These are phyloP conservation scores for Nyctibius bracteatus DNA, from an alignment of 2,113 vertebrate genomes.

Conservation along the genomic window DNA sequence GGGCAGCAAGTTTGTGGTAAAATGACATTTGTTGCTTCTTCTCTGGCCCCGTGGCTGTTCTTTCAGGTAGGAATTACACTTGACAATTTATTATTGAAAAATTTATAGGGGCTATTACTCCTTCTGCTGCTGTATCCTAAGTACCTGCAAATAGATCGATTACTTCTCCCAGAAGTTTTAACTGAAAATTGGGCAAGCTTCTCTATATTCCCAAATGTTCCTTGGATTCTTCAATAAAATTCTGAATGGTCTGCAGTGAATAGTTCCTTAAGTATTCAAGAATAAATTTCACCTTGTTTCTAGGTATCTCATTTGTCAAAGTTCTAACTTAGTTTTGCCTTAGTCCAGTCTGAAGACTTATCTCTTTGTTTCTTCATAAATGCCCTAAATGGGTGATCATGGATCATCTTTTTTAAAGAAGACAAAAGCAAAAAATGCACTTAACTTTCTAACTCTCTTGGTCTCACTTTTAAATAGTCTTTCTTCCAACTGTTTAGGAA, in stretches of 20 bases:
- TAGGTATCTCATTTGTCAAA: neutral
- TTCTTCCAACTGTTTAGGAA: neutral
- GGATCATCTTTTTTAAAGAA: neutral
- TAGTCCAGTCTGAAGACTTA: neutral
- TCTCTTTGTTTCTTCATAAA: neutral
- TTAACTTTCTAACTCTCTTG: neutral
- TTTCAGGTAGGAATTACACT: neutral
- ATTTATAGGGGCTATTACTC: neutral
- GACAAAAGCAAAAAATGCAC: neutral
- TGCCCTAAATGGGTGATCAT: neutral
- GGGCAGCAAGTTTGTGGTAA: neutral
- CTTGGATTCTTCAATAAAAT: neutral
- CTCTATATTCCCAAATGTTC: neutral
- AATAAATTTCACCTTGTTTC: neutral
- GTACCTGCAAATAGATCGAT: neutral
- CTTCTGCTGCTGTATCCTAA: neutral
- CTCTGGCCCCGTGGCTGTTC: neutral
- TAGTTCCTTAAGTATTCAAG: neutral
- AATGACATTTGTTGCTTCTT: neutral
- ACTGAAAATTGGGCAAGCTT: neutral
- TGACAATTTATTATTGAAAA: neutral
- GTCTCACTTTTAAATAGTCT: neutral
- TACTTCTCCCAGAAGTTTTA: neutral
- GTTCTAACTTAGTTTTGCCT: neutral
- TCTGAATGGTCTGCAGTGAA: neutral